These are phyloP conservation scores for Gymnocephalus cernua DNA, from an alignment of 2,113 vertebrate genomes.

Conservation along the genomic window DNA sequence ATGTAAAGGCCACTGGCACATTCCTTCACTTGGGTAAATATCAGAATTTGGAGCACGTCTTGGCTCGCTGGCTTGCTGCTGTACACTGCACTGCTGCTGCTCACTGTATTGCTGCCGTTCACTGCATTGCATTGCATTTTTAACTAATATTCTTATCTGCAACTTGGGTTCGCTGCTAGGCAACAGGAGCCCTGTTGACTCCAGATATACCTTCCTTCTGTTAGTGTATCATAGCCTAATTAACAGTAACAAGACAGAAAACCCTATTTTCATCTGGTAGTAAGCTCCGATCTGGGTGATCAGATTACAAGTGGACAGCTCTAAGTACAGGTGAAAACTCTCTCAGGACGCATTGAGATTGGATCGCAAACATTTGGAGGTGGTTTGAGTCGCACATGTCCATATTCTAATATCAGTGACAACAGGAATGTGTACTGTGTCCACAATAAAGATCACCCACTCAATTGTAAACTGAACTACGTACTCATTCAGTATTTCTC, in stretches of 20 bases:
- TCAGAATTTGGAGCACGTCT: conserved; percentile 45
- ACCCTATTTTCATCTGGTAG: too few species aligned
- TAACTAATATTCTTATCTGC: conserved; percentile 71
- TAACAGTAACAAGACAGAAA: conserved; percentile 39
- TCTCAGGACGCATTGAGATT: too few species aligned
- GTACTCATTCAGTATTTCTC: too few species aligned
- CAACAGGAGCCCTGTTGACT: conserved; percentile 69
- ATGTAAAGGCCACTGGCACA: conserved; percentile 44
- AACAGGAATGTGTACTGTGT: too few species aligned
- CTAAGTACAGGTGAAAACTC: too few species aligned
- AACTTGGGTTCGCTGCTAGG: conserved; percentile 72
- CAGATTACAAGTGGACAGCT: too few species aligned
- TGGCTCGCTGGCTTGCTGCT: conserved; percentile 31
- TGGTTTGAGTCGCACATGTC: too few species aligned
- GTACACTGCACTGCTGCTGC: conserved; percentile 42
- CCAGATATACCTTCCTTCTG: conserved; percentile 54
- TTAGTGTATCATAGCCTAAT: conserved; percentile 39
- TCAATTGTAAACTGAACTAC: too few species aligned
- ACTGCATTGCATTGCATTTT: conserved; percentile 66
- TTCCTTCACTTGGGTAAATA: conserved; percentile 44
- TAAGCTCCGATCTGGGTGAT: too few species aligned
- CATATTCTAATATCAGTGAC: too few species aligned
- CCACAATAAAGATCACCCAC: too few species aligned
- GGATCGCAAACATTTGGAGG: too few species aligned
- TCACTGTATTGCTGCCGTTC: conserved; percentile 43